Evolutionary conservation across 2,888 invertebrate species (phyloP).

Genomic region (Temnothorax unifasciatus): DNA sequence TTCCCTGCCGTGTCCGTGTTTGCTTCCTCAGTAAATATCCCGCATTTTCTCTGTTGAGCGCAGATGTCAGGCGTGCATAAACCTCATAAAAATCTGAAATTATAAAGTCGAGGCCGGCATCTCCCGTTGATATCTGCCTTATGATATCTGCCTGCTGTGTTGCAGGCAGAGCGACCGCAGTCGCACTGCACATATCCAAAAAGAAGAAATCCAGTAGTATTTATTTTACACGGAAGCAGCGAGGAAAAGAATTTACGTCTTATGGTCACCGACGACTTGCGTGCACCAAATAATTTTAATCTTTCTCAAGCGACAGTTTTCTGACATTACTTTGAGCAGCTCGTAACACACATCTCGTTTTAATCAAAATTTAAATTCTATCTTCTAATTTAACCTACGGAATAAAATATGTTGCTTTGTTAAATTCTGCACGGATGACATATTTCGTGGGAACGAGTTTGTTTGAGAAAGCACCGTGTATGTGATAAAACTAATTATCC

Average conservation of each 20-base stretch:
- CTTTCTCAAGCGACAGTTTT: neutral
- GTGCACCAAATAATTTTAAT: conserved; percentile 31
- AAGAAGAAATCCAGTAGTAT: neutral
- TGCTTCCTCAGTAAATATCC: conserved; percentile 51
- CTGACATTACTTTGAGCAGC: neutral
- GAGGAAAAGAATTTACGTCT: neutral
- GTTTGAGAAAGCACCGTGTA: neutral
- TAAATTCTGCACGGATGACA: neutral
- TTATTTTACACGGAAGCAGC: conserved; percentile 10
- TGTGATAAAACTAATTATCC: neutral
- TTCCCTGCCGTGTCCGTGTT: conserved; percentile 32
- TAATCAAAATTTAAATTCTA: conserved; percentile 20
- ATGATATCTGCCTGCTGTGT: conserved; percentile 3
- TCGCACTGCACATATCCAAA: neutral
- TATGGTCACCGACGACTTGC: neutral
- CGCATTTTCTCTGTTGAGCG: conserved; percentile 51
- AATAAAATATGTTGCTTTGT: neutral
- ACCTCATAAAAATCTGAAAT: conserved; percentile 57
- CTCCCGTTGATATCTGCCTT: conserved; percentile 19
- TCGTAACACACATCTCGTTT: neutral
- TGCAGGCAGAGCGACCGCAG: neutral
- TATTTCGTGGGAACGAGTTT: neutral
- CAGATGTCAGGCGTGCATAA: conserved; percentile 49
- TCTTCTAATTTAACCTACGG: neutral
- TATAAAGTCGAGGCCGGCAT: conserved; percentile 43